Conservation (phyloP, 2,888 invertebrate species). For the Ophion slaviceki region DNA sequence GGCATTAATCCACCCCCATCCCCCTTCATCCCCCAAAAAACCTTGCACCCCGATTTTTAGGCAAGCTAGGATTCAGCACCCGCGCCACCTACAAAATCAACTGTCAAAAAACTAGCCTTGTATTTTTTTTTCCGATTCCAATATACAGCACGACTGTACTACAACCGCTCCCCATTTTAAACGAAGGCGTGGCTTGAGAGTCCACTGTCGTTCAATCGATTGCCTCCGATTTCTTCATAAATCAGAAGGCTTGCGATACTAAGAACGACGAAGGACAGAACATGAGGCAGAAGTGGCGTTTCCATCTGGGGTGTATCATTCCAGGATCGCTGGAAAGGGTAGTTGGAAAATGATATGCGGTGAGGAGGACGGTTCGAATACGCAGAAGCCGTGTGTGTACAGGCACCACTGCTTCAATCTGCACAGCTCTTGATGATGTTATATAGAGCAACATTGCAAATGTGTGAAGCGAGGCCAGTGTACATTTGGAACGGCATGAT, state of each 20-base stretch:
- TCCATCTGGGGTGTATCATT: conserved; percentile 15
- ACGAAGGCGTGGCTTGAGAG: conserved; percentile 1
- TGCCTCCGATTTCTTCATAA: not conserved
- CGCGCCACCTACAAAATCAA: no score
- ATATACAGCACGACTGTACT: no score
- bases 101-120: no score
- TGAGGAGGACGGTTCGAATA: conserved; percentile 24
- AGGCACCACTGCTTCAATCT: not conserved
- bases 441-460: conserved; percentile 12
- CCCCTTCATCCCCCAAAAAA: no score
- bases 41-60: no score
- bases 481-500: conserved; percentile 54
- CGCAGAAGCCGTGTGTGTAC: conserved; percentile 6
- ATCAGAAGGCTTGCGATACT: not conserved
- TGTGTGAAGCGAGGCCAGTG: conserved; percentile 17
- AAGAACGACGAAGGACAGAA: not conserved
- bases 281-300: not conserved
- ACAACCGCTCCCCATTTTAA: no score
- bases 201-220: not conserved
- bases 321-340: conserved; percentile 35
- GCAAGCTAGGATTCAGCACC: no score
- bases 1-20: no score
- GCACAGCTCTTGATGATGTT: conserved; percentile 21
- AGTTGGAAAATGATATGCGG: conserved; percentile 46
- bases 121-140: no score